Evolutionary conservation across 2,797 vertebrate genomes (phyloP), one percentile per base, ranked within the genome.

Genomic region (Protosalanx chinensis): DNA sequence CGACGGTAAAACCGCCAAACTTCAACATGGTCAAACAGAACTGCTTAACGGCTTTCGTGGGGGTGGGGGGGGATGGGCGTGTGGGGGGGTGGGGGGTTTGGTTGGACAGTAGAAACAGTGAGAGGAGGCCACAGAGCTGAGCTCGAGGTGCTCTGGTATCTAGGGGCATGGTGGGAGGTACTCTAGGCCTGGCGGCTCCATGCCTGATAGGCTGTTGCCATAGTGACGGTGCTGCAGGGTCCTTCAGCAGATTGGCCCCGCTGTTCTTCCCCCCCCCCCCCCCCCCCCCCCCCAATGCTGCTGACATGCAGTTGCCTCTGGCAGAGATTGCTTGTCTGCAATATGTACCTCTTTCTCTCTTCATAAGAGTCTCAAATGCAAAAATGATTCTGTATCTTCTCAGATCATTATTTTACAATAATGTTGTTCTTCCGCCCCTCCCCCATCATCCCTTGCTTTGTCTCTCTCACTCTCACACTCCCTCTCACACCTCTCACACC

Each of bases 1-100:
- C 7, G 89, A 95, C 69, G 96, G 97, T 98, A 92, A 88, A 91
- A 0, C 37, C 33, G 20, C 23, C 37, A 65, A 65, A 65, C 20
- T 58, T 27, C 15, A 2, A n/a, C 58, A 3, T 3, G 29, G 8
- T 12, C 8, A 10, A 27, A 27, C 63, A 23, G 41, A 49, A 46
- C 35, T 23, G 23, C 37, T 23, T 35, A 27, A 49, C 13, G 35
- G 35, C 18, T 13, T 62, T 1, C 6, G 46, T 15, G 15, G 8
- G 58, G 23, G 23, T 27, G 23, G 23, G 23, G 23, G 23, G 23
- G 23, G 23, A 27, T 27, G 23, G 23, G 23, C 23, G 1, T 1
- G 23, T 27, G 23, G 23, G 23, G 23, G 23, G 23, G 23, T 27
- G 23, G 23, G 23, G 15, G n/a, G n/a, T 3, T 27, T 20, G 4